These are phyloP conservation scores for Setipinna tenuifilis DNA, from an alignment of 2,797 vertebrate species.

Conservation along the genomic window DNA sequence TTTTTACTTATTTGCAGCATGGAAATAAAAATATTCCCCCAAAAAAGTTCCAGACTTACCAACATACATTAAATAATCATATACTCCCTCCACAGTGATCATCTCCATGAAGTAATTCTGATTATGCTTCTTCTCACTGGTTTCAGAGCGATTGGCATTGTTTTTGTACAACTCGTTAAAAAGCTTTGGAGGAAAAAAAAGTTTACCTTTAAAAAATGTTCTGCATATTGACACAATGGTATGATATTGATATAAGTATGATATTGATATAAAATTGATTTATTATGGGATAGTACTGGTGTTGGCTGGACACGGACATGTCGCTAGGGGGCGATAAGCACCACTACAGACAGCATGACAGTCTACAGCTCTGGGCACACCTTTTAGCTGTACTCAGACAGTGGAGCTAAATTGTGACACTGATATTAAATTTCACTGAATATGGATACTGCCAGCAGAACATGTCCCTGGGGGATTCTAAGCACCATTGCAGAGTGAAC, in stretches of 20 bases:
- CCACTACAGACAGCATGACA: too few species aligned
- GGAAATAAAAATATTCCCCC: neutral
- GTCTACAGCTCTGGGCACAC: too few species aligned
- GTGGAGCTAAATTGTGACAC: too few species aligned
- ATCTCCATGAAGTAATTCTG: slow-evolving; percentile 83
- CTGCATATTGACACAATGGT: neutral
- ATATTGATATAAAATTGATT: too few species aligned
- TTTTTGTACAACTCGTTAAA: slow-evolving; percentile 85
- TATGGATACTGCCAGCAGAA: too few species aligned
- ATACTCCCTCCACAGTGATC: slow-evolving; percentile 84
- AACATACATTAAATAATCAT: slow-evolving; percentile 91
- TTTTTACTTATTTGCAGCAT: too few species aligned
- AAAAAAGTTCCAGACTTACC: slow-evolving; percentile 74
- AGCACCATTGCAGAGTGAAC: neutral
- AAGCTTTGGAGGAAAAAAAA: slow-evolving; percentile 74
- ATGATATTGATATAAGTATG: neutral
- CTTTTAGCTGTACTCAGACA: too few species aligned
- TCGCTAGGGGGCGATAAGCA: too few species aligned
- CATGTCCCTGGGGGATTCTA: neutral
- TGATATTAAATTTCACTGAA: too few species aligned
- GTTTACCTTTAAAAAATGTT: too few species aligned
- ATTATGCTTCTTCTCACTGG: slow-evolving; percentile 79
- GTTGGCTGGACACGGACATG: neutral
- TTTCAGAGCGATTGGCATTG: slow-evolving; percentile 84
- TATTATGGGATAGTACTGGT: neutral